Conservation (phyloP, 2,888 invertebrate genomes). For the Epinotia demarniana region DNA sequence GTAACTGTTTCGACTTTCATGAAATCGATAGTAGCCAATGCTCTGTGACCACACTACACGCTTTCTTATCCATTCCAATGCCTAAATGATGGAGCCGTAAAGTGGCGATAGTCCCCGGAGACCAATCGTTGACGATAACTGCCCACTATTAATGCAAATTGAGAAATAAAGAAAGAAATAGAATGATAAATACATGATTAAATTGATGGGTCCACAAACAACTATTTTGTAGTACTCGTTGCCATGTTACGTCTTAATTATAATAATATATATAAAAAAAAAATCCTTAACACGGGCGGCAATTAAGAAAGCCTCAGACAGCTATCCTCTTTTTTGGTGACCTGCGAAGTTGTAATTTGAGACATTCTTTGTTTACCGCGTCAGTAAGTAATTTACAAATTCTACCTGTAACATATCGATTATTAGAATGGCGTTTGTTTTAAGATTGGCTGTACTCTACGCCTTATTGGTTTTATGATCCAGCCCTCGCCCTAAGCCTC, state of each 20-base stretch:
- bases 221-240: too few species aligned
- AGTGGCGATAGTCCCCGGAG: constrained; percentile 8
- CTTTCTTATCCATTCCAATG: constrained; percentile 57
- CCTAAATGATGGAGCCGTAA: constrained; percentile 56
- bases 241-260: too few species aligned
- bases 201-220: too few species aligned
- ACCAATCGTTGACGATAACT: constrained; percentile 1
- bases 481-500: constrained; percentile 11
- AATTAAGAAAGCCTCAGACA: too few species aligned
- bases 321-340: too few species aligned
- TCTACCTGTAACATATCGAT: too few species aligned
- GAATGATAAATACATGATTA: background rate
- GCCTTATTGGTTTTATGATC: background rate
- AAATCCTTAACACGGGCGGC: too few species aligned
- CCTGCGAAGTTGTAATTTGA: too few species aligned
- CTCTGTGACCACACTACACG: constrained; percentile 43
- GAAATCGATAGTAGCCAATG: constrained; percentile 48
- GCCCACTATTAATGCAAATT: constrained; percentile 1
- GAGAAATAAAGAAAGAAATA: background rate
- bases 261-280: too few species aligned
- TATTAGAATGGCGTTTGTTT: too few species aligned
- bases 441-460: background rate
- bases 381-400: too few species aligned
- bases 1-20: background rate
- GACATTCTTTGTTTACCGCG: too few species aligned